Evolutionary conservation across 1,140 invertebrate genomes (phyloP).

Genomic region (Pogonus chalceus): DNA sequence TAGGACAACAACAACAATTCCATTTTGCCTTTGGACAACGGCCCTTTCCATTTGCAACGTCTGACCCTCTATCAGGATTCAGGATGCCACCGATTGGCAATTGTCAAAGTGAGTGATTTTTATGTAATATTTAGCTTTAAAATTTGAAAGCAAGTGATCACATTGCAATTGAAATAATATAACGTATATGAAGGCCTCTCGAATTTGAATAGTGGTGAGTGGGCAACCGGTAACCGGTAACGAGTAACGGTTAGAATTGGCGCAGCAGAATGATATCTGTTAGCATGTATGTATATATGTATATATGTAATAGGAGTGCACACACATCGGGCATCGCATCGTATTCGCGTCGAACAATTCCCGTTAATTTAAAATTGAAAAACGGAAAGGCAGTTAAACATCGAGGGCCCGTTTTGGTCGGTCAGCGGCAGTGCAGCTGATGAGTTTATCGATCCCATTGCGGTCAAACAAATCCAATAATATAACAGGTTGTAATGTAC

Average conservation of each 20-base stretch:
- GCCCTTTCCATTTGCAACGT: constrained; percentile 71
- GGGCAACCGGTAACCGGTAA: no score
- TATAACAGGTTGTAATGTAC: not conserved
- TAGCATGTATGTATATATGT: no score
- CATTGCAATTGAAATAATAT: no score
- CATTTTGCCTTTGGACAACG: constrained; percentile 82
- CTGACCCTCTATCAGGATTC: constrained; percentile 68
- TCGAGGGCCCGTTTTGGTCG: not conserved
- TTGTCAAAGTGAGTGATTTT: constrained; percentile 69
- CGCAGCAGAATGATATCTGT: no score
- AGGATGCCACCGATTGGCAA: constrained; percentile 76
- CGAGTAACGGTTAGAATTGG: no score
- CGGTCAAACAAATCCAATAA: not conserved
- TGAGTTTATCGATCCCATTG: not conserved
- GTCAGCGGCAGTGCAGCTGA: not conserved
- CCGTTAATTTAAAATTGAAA: not conserved
- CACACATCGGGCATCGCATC: no score
- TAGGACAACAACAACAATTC: constrained; percentile 87
- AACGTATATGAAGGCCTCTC: no score
- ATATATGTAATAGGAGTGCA: no score
- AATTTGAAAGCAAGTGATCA: no score
- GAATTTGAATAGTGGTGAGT: no score
- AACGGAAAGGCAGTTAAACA: not conserved
- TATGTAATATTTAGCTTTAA: constrained; percentile 14
- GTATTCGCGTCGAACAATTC: not conserved